phyloP scores from a whole-genome alignment of 2,113 vertebrate genomes.

The Saiga tatarica region DNA sequence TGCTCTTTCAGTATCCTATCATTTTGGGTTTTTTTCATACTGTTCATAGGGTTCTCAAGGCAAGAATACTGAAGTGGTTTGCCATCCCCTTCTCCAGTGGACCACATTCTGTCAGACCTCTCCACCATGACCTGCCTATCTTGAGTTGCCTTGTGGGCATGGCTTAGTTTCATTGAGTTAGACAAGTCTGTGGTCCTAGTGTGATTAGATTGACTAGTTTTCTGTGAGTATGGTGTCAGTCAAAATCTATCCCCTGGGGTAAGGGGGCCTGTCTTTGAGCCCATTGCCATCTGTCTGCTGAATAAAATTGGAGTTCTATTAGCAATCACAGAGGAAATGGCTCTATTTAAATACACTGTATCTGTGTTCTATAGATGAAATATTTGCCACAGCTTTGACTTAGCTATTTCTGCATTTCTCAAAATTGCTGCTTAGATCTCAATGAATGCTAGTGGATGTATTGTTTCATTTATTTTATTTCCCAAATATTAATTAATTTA shows the following conservation, averaged over 20 bases:
- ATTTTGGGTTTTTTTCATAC: too few species aligned
- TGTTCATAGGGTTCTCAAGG: too few species aligned
- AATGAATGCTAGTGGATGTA: not conserved
- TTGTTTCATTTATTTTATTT: not conserved
- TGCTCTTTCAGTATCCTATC: too few species aligned
- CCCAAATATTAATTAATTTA: not conserved
- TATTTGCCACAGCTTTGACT: not conserved
- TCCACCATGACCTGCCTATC: too few species aligned
- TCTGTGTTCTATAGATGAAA: slow-evolving; percentile 18
- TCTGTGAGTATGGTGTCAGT: not conserved
- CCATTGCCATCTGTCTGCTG: not conserved
- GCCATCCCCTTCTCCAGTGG: too few species aligned
- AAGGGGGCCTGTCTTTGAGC: not conserved
- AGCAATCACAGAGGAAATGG: slow-evolving; percentile 19
- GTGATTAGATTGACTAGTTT: too few species aligned
- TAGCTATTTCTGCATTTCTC: slow-evolving; percentile 1
- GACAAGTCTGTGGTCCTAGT: too few species aligned
- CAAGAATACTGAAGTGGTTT: too few species aligned
- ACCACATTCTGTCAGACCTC: too few species aligned
- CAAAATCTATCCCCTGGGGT: not conserved
- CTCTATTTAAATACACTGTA: not conserved
- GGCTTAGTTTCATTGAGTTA: too few species aligned
- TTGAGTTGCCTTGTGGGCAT: fast-evolving
- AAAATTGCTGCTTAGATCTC: not conserved
- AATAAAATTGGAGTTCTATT: slow-evolving; percentile 21